Base-by-base conservation (phyloP, 2,888 invertebrate species). In the Acrocyrtus sp. region DNA sequence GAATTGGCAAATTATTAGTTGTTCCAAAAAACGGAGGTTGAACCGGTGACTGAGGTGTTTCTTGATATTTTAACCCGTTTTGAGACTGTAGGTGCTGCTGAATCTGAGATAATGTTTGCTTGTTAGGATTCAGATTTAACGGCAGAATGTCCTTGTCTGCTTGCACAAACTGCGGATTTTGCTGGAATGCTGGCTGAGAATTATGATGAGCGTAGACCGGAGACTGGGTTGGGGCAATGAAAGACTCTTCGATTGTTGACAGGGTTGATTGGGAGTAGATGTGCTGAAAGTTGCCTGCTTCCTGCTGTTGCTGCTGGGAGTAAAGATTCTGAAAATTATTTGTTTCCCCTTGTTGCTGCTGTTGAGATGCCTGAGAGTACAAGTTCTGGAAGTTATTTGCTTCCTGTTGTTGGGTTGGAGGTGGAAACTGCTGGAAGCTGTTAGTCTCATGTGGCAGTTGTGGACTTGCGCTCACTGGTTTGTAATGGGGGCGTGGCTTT, bases 81-180 rank as follows among this genome's bases (percentile, higher is more conserved):
- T 45, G 53, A 15, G 60, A 39, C 26, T 63, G 50, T 1, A 72
- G 21, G 3, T 65, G 57, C 3, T 72, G 61, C 21, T 72, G 66
- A 29, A 72, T 72, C 56, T 72, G 65, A 15, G 66, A 54, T 6
- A 72, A 26, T 0, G 72, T 41, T 54, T 72, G 72, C 43, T 72
- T 66, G 26, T 22, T 66, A 2, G 72, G 72, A 21, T 72, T 72
- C 1, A 72, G 43, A 26, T 72, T 72, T 21, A 41, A 43, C 3
- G 72, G 72, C 26, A 72, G 61, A 43, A 61, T 61, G n/a, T 72
- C 61, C 24, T 66, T 72, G 4, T 72, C 66, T 1, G 65, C 29
- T n/a, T 21, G 43, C 17, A 66, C 58, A n/a, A 60, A 54, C 3
- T 58, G 66, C 17, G 58, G 53, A 22, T 19, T 21, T 5, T 22